These are phyloP conservation scores for Coluber constrictor DNA, from an alignment of 2,797 vertebrate genomes.

Conservation along the genomic window DNA sequence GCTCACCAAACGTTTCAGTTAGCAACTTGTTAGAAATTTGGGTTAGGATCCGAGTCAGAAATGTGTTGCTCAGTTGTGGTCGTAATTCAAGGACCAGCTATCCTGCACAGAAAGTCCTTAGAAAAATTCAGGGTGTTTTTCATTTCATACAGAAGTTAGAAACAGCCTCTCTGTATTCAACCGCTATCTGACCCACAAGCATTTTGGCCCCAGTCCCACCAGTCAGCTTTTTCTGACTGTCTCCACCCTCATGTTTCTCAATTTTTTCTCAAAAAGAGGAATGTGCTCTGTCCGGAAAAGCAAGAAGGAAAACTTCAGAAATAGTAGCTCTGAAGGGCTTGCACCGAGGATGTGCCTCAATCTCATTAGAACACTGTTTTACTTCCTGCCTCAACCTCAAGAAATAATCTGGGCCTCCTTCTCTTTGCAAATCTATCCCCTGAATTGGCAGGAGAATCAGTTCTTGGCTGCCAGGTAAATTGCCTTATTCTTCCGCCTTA, in stretches of 20 bases:
- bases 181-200: background rate
- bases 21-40: too few relatives aligned
- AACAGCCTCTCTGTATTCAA: background rate
- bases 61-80: too few relatives aligned
- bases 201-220: background rate
- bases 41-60: too few relatives aligned
- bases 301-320: background rate
- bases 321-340: background rate
- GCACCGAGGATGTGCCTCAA: background rate
- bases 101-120: background rate
- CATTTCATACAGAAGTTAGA: background rate
- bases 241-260: too few relatives aligned
- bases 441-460: background rate
- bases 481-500: too few relatives aligned
- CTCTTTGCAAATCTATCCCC: background rate
- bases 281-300: too few relatives aligned
- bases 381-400: background rate
- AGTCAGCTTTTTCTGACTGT: background rate
- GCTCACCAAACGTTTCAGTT: too few relatives aligned
- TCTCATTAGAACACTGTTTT: too few relatives aligned
- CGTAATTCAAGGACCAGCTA: too few relatives aligned
- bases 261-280: too few relatives aligned
- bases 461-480: too few relatives aligned
- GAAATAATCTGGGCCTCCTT: background rate
- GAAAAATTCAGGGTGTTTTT: background rate